A percentile compares a stretch with the other conserved stretches of the same genome.
Evolutionary conservation across 2,888 invertebrate species (phyloP).

Genomic region (Lycia hirtaria): DNA sequence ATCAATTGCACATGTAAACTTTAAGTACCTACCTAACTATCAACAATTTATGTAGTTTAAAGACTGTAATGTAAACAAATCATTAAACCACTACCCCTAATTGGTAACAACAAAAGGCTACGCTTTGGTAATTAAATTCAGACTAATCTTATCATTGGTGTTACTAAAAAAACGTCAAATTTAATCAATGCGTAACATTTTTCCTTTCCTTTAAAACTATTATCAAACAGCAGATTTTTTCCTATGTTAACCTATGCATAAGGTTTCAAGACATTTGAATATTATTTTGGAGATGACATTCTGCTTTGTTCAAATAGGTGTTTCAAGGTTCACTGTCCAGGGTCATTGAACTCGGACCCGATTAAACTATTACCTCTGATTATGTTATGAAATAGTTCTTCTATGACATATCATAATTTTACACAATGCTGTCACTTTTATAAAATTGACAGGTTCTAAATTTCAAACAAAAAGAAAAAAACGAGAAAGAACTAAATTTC

Average conservation of each 20-base stretch:
- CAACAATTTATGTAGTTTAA: too few relatives aligned
- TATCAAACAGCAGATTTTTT: not conserved
- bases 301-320: not conserved
- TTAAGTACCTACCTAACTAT: too few relatives aligned
- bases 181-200: too few relatives aligned
- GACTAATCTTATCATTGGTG: too few relatives aligned
- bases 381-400: not conserved
- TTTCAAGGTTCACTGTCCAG: conserved; percentile 2
- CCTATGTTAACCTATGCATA: not conserved
- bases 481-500: too few relatives aligned
- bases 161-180: too few relatives aligned
- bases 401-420: not conserved
- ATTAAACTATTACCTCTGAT: not conserved
- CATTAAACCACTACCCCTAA: too few relatives aligned
- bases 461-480: not conserved
- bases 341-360: not conserved
- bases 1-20: too few relatives aligned
- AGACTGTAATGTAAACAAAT: too few relatives aligned
- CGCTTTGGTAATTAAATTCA: too few relatives aligned
- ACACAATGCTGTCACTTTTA: not conserved
- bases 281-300: not conserved
- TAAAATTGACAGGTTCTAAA: not conserved
- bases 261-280: not conserved
- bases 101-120: too few relatives aligned
- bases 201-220: not conserved